Evolutionary conservation across 2,888 invertebrate species (phyloP).

Genomic region (Prosapia bicincta): DNA sequence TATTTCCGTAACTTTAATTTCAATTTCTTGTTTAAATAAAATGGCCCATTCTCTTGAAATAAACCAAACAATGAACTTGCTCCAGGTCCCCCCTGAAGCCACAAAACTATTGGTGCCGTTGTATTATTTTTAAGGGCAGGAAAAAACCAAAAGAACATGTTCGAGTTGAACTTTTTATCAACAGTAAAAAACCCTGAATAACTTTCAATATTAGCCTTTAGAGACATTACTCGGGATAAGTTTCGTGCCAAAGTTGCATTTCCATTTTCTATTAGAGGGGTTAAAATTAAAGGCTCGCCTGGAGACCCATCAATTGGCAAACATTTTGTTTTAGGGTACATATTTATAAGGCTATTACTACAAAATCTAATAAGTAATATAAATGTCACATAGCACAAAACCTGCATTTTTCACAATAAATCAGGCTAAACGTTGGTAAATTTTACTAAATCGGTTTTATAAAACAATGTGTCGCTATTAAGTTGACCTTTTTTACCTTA

Average conservation of each 20-base stretch:
- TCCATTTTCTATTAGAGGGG: conserved; percentile 58
- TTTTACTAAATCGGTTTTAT: no score
- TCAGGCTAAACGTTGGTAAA: no score
- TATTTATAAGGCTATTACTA: neutral
- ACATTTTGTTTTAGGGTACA: conserved; percentile 11
- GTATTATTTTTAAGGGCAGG: conserved; percentile 48
- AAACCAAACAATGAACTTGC: conserved; percentile 75
- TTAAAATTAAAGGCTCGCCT: conserved; percentile 68
- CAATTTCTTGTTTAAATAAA: conserved; percentile 42
- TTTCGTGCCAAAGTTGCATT: conserved; percentile 48
- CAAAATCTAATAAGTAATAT: neutral
- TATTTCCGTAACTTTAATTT: conserved; percentile 63
- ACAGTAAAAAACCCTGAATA: conserved; percentile 62
- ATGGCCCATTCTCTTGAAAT: conserved; percentile 83
- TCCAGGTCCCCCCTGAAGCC: conserved; percentile 86
- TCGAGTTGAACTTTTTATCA: conserved; percentile 51
- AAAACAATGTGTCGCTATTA: no score
- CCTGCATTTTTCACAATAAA: no score
- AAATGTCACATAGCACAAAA: neutral
- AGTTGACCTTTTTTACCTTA: no score
- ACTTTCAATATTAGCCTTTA: conserved; percentile 49
- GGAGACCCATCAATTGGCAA: conserved; percentile 1
- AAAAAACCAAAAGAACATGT: conserved; percentile 54
- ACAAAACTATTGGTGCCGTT: conserved; percentile 63
- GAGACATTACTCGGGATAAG: conserved; percentile 31